Percentiles rank a stretch among this genome's conserved stretches.
phyloP scores from a whole-genome alignment of 2,113 vertebrate genomes.

The Cettia cetti region DNA sequence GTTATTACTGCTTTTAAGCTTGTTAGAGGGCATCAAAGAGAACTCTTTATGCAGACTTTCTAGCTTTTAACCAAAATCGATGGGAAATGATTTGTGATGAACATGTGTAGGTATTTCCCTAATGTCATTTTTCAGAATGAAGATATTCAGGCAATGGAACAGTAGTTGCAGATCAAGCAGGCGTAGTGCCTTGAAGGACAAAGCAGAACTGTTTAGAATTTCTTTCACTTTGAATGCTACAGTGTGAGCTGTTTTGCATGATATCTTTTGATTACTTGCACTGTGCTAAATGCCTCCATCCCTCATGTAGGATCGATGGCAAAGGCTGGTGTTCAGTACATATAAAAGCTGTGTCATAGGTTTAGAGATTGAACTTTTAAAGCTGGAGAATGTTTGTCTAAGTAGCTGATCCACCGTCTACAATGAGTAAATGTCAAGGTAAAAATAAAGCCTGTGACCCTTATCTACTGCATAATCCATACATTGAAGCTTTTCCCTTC shows the following conservation, averaged over 20 bases:
- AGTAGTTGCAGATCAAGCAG: background rate
- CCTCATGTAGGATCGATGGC: background rate
- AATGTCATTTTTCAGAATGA: background rate
- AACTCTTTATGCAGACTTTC: slow-evolving; percentile 18
- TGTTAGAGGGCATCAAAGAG: slow-evolving; percentile 32
- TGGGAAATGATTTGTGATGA: background rate
- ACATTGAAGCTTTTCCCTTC: background rate
- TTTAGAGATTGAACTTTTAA: slow-evolving; percentile 37
- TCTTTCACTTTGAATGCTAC: background rate
- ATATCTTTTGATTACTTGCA: background rate
- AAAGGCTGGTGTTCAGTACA: background rate
- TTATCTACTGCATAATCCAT: slow-evolving; percentile 21
- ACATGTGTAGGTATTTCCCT: background rate
- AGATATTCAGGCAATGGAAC: background rate
- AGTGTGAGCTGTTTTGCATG: background rate
- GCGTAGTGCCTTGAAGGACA: background rate
- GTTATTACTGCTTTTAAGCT: slow-evolving; percentile 57
- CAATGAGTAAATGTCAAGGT: slow-evolving; percentile 40
- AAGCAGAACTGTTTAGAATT: background rate
- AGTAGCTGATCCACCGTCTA: background rate
- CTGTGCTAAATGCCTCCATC: background rate
- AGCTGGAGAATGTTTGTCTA: slow-evolving; percentile 35
- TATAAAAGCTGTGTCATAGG: background rate
- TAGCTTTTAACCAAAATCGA: slow-evolving; percentile 29
- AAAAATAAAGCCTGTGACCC: slow-evolving; percentile 33